These are phyloP conservation scores for Acropternis orthonyx DNA, from an alignment of 2,797 vertebrate species.

Conservation along the genomic window DNA sequence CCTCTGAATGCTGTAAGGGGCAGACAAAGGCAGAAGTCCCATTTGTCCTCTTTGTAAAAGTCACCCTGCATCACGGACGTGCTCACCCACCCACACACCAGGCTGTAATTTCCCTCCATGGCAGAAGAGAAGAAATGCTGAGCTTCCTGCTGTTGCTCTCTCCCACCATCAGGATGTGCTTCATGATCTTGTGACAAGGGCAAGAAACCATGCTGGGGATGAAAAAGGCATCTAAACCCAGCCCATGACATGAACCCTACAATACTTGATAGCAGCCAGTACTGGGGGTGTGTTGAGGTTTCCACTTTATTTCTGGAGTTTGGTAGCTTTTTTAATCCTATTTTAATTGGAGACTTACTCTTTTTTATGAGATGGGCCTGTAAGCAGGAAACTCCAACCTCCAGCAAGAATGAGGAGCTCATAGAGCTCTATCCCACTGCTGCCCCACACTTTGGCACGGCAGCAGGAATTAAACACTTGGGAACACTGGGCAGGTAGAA, in stretches of 20 bases:
- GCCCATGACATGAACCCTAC: background rate
- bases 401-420: background rate
- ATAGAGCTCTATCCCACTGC: background rate
- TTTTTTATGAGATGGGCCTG: background rate
- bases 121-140: background rate
- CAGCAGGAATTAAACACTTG: background rate
- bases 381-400: background rate
- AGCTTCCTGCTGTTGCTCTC: background rate
- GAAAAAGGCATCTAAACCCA: background rate
- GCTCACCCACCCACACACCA: background rate
- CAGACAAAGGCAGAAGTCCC: slow-evolving; percentile 3
- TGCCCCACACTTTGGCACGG: fast-evolving
- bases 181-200: background rate
- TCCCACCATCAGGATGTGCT: background rate
- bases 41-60: background rate
- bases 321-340: background rate
- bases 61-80: fast-evolving
- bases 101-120: background rate
- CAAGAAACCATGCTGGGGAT: background rate
- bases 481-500: background rate
- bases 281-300: background rate
- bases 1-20: background rate
- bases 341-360: background rate
- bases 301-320: background rate
- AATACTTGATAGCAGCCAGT: background rate